Evolutionary conservation across 2,888 invertebrate species (phyloP).

Genomic region (Cephus nigrinus): DNA sequence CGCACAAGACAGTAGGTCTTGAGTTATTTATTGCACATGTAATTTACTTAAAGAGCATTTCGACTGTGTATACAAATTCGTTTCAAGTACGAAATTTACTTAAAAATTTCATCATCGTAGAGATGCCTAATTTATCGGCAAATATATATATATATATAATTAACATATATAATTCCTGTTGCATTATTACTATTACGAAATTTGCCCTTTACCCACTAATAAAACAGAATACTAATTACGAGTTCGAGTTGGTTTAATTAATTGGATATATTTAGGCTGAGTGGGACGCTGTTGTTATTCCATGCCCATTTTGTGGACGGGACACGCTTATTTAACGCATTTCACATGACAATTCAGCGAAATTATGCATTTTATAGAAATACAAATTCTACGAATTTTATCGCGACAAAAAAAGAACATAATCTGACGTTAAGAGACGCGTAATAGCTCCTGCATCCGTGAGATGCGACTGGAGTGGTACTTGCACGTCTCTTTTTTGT

Average conservation of each 20-base stretch:
- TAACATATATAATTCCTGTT: neutral
- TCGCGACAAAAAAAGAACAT: neutral
- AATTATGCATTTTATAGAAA: neutral
- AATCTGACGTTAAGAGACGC: neutral
- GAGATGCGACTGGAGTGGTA: conserved; percentile 30
- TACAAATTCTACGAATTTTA: neutral
- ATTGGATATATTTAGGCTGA: neutral
- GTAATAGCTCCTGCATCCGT: neutral
- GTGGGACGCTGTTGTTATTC: neutral
- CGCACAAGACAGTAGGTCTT: conserved; percentile 16
- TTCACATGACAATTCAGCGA: neutral
- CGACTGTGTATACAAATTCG: conserved; percentile 35
- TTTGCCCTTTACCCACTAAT: neutral
- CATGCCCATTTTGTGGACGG: neutral
- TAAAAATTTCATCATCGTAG: conserved; percentile 32
- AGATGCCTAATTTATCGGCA: conserved; percentile 17
- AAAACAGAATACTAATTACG: neutral
- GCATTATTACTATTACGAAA: neutral
- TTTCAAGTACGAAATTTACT: conserved; percentile 33
- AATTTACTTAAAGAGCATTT: conserved; percentile 27
- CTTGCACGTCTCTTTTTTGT: conserved; percentile 40
- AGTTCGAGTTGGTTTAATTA: neutral
- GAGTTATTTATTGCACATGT: conserved; percentile 39
- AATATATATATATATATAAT: conserved; percentile 11
- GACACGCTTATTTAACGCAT: neutral